Evolutionary conservation across 2,888 invertebrate species (phyloP).

Genomic region (Coenonympha arcania): DNA sequence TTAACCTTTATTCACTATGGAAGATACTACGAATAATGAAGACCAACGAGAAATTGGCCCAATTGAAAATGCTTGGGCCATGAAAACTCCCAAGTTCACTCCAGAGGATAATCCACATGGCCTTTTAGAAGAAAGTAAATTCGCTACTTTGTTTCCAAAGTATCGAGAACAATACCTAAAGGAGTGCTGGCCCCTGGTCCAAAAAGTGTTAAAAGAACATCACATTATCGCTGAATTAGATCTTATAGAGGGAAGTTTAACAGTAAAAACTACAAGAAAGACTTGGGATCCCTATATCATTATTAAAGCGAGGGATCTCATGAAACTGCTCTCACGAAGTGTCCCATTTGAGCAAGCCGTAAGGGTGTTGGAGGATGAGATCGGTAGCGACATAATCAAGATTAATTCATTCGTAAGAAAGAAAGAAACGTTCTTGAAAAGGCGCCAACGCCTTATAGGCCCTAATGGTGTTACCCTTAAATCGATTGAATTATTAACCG

Average conservation of each 20-base stretch:
- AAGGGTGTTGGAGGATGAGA: slow-evolving; percentile 89
- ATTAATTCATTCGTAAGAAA: slow-evolving; percentile 92
- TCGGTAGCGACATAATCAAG: slow-evolving; percentile 96
- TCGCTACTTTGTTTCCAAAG: slow-evolving; percentile 97
- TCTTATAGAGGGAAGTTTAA: slow-evolving; percentile 94
- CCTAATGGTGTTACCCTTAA: slow-evolving; percentile 98
- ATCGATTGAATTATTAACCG: slow-evolving; percentile 95
- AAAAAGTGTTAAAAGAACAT: slow-evolving; percentile 86
- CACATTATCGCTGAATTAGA: slow-evolving; percentile 90
- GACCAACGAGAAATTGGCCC: slow-evolving; percentile 64
- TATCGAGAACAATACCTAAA: slow-evolving; percentile 96
- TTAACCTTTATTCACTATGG: slow-evolving; percentile 17
- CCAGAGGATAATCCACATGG: slow-evolving; percentile 92
- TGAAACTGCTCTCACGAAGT: slow-evolving; percentile 94
- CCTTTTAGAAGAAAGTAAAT: slow-evolving; percentile 93
- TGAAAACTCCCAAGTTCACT: slow-evolving; percentile 90
- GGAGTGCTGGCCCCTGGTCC: slow-evolving; percentile 96
- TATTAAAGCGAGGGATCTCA: slow-evolving; percentile 95
- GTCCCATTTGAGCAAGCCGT: slow-evolving; percentile 97
- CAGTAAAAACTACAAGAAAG: slow-evolving; percentile 93
- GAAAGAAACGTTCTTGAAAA: slow-evolving; percentile 94
- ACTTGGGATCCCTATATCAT: slow-evolving; percentile 99
- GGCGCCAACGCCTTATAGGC: slow-evolving; percentile 94
- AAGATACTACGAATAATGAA: slow-evolving; percentile 28
- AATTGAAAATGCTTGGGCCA: slow-evolving; percentile 88